Evolutionary conservation across 2,888 invertebrate genomes (phyloP).

Genomic region (Phortica magna): DNA sequence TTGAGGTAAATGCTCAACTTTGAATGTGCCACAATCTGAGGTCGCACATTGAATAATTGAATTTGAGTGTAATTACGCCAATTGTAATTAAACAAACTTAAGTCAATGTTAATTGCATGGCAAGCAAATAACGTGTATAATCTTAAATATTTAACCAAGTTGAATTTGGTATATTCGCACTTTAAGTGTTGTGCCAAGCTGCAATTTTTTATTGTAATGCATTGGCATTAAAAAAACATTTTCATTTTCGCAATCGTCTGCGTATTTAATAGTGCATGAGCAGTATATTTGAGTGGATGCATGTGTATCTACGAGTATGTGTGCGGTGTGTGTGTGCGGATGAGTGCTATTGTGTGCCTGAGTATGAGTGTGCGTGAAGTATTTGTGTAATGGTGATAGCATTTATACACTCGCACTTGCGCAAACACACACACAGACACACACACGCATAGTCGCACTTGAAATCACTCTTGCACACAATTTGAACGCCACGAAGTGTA

Average conservation of each 20-base stretch:
- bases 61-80: too few relatives aligned
- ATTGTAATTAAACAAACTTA: too few relatives aligned
- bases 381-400: neutral
- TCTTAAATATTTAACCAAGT: slow-evolving; percentile 20
- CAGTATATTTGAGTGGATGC: neutral
- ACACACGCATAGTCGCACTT: neutral
- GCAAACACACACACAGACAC: neutral
- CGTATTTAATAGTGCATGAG: slow-evolving; percentile 22
- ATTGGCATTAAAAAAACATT: slow-evolving; percentile 17
- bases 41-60: too few relatives aligned
- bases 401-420: neutral
- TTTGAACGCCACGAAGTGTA: slow-evolving; percentile 68
- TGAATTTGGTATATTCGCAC: slow-evolving; percentile 5
- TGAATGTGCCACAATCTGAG: too few relatives aligned
- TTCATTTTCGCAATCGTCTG: slow-evolving; percentile 15
- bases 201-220: slow-evolving; percentile 35
- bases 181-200: slow-evolving; percentile 15
- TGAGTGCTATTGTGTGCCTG: too few relatives aligned
- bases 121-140: too few relatives aligned
- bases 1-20: too few relatives aligned
- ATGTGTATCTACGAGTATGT: too few relatives aligned
- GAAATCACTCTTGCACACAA: slow-evolving; percentile 55
- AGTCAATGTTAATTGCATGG: too few relatives aligned
- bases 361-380: neutral
- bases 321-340: too few relatives aligned